Evolutionary conservation across 2,888 invertebrate genomes (phyloP), one percentile per base, ranked within the genome.

Genomic region (Eupithecia abbreviata): DNA sequence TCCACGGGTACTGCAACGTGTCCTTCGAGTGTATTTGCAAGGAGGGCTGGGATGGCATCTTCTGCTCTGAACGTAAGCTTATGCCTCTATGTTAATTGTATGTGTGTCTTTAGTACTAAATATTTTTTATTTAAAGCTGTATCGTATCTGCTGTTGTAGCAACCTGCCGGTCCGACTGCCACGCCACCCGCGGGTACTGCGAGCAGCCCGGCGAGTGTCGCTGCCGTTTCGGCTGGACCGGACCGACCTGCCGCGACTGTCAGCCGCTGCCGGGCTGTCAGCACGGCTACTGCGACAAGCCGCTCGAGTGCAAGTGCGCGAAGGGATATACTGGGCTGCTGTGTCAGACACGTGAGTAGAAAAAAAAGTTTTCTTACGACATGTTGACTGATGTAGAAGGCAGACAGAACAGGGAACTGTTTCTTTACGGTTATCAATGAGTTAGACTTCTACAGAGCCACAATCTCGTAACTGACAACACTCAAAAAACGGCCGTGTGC

Each of bases 241-340:
- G 99, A 0, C 96, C 96, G 67, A 97, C 96, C 13, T 99, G 99
- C 90, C 96, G 97, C 84, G 96, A 98, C 81, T 99, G 98, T 90
- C 97, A 98, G 87, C 96, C 97, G 3, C 94, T 98, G 85, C 98
- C 99, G 0, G 98, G 98, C 82, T 99, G 99, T 91, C 97, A 97
- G 85, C 97, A 98, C 87, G 99, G 99, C 12, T 97, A 96, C 86
- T 99, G 99, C 90, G 96, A 97, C 82, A 97, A 98, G 88, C 98
- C 98, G 4, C 96, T 98, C 58, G 98, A 99, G 90, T 99, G 99
- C 93, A 97, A 97, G 88, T 99, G 99, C 89, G 93, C 97, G 74
- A 97, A 98, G 4, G 99, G 99, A n/a, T 99, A 97, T 96, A 98
- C 98, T 13, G 99, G 99, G 77, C 95, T 98, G 76, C 92, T 98